A percentile compares a stretch with the other conserved stretches of the same genome.
These are phyloP conservation scores for Brachypteracias leptosomus DNA, from an alignment of 2,113 vertebrate species.

Conservation along the genomic window DNA sequence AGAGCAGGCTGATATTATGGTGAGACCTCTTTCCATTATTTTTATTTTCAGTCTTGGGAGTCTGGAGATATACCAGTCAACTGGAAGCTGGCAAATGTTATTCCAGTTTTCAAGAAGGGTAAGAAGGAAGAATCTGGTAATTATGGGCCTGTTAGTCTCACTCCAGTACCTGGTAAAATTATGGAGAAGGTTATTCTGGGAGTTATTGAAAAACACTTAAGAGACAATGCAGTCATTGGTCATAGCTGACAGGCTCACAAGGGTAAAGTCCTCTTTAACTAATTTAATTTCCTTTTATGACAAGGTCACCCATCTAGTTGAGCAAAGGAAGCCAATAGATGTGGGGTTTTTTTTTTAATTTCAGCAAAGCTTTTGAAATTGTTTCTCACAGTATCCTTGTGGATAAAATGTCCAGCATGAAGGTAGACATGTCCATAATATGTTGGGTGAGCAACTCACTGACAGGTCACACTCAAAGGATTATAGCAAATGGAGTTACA, in stretches of 20 bases:
- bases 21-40: neutral
- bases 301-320: neutral
- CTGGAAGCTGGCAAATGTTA: neutral
- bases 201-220: neutral
- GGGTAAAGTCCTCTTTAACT: neutral
- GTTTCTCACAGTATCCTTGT: neutral
- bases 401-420: too few relatives aligned
- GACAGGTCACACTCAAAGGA: too few relatives aligned
- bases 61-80: neutral
- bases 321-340: neutral
- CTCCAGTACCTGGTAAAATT: neutral
- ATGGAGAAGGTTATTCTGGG: neutral
- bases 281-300: neutral
- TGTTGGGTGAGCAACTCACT: too few relatives aligned
- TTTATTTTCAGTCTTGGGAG: neutral
- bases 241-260: neutral
- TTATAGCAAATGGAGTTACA: too few relatives aligned
- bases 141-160: neutral
- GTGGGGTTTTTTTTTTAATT: neutral
- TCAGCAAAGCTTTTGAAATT: neutral
- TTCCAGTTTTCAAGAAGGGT: neutral
- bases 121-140: neutral
- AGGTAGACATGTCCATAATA: too few relatives aligned
- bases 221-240: neutral
- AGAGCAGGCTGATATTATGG: neutral